Percentiles rank a stretch among this genome's conserved stretches.
Conservation (phyloP, 2,888 invertebrate species). For the Disparrhopalites patrizii region DNA sequence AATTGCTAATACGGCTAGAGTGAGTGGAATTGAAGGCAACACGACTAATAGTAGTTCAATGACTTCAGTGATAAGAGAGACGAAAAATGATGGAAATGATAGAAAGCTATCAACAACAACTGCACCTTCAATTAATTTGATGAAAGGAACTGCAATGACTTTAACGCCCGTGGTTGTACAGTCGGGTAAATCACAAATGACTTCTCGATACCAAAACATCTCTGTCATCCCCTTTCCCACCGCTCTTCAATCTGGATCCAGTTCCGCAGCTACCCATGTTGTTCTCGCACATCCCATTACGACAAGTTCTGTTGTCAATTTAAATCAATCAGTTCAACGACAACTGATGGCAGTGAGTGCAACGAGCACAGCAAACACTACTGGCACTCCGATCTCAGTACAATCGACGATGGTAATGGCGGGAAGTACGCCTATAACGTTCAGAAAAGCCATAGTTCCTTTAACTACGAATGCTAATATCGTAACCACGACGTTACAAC, state of each 20-base stretch:
- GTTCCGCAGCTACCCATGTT: slow-evolving; percentile 28
- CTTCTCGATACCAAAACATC: slow-evolving; percentile 35
- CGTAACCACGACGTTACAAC: not conserved
- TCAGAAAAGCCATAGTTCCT: slow-evolving; percentile 24
- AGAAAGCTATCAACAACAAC: slow-evolving; percentile 15
- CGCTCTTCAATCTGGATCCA: slow-evolving; percentile 23
- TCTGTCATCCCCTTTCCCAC: slow-evolving; percentile 38
- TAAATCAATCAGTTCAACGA: slow-evolving; percentile 23
- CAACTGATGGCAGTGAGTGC: slow-evolving; percentile 22
- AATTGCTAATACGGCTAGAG: slow-evolving; percentile 35
- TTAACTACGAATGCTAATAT: slow-evolving; percentile 15
- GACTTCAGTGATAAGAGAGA: slow-evolving; percentile 31
- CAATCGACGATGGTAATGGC: slow-evolving; percentile 24
- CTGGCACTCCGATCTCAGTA: slow-evolving; percentile 11
- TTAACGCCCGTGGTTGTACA: slow-evolving; percentile 45
- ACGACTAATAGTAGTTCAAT: slow-evolving; percentile 32
- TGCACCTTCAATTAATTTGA: slow-evolving; percentile 38
- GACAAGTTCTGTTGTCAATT: slow-evolving; percentile 25
- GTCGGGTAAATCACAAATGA: slow-evolving; percentile 33
- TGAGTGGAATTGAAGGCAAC: slow-evolving; percentile 5
- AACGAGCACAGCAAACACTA: not conserved
- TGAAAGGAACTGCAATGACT: slow-evolving; percentile 44
- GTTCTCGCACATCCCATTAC: slow-evolving; percentile 43
- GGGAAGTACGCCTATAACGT: slow-evolving; percentile 15
- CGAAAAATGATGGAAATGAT: slow-evolving; percentile 11